These are phyloP conservation scores for Macrochelys suwanniensis DNA, from an alignment of 2,797 vertebrate species.

Conservation along the genomic window DNA sequence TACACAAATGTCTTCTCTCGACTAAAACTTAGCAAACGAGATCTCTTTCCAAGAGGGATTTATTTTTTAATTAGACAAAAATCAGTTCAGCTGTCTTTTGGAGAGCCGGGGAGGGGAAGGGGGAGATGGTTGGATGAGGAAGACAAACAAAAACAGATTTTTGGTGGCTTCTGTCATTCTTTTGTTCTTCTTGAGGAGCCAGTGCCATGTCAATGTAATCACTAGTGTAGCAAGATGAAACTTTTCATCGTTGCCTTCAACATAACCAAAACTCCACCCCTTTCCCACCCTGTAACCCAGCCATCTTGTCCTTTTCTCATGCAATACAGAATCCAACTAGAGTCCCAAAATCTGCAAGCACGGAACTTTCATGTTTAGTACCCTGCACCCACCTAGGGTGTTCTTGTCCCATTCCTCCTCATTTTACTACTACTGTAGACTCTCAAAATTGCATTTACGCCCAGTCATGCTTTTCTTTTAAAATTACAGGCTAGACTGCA, in stretches of 20 bases:
- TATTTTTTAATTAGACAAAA: constrained; percentile 70
- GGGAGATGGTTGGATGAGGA: constrained; percentile 19
- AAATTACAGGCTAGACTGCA: not conserved
- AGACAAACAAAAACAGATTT: constrained; percentile 67
- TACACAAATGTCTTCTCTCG: constrained; percentile 33
- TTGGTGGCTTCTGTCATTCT: constrained; percentile 64
- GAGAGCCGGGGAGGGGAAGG: constrained; percentile 19
- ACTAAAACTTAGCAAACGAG: constrained; percentile 50
- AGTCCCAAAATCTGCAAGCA: not conserved
- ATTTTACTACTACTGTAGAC: not conserved
- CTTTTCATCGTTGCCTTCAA: constrained; percentile 32
- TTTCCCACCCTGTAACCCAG: constrained; percentile 6
- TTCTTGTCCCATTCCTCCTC: not conserved
- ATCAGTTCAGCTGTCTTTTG: constrained; percentile 43
- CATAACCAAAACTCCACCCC: constrained; percentile 7
- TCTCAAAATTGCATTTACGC: not conserved
- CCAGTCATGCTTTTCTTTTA: not conserved
- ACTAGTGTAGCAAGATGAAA: constrained; percentile 42
- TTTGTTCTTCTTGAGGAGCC: constrained; percentile 65
- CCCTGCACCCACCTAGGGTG: not conserved
- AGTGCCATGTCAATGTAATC: constrained; percentile 40
- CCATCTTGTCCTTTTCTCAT: not conserved
- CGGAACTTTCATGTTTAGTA: not conserved
- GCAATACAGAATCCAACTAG: not conserved
- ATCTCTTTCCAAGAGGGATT: constrained; percentile 28